Base-by-base conservation (phyloP, 2,888 invertebrate genomes). In the Plebejus anna region DNA sequence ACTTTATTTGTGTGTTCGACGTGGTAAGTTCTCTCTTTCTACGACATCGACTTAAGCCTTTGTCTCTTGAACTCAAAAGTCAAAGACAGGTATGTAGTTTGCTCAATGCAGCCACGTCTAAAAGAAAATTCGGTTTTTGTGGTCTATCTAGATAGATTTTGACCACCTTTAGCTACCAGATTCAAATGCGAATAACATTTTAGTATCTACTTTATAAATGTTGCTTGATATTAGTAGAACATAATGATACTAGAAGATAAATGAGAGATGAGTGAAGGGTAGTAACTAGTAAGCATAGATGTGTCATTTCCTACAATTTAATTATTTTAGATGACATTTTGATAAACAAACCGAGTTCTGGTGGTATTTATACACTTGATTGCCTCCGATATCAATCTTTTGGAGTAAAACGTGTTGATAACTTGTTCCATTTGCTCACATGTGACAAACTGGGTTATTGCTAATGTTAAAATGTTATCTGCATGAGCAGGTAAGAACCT, bases 391-490 rank as follows among this genome's bases (percentile, higher is more conserved):
- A 51, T 28, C 55, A 5, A 73, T 73, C 73, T 73, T 13, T 82
- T 81, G 80, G 78, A 80, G 77, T 80, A 79, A 83, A 83, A 84
- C 82, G 81, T 82, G 82, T 82, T 81, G 83, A 82, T 79, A 84
- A 84, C 85, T 83, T 80, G 86, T 85, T 85, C 82, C 78, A 80
- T 79, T 66, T 66, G 55, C 55, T 55, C 0, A 55, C 16, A 16
- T 55, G 16, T 55, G 13, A 51, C 51, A 13, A 51, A 51, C 51
- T 51, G 51, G 51, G 13, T 51, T 51, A 51, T 13, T 13, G 51
- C 51, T 51, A 51, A 51, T 51, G 51, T 51, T 13, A 7, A 42
- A 42, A 42, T 47, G 9, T 7, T 42, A 7, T 42, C 9, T 42
- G 4, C 22, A 22, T 22, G 22, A 22, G 22, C 22, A 22, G 22